phyloP scores from a whole-genome alignment of 2,888 invertebrate genomes.

The Fissipunctia ypsillon region DNA sequence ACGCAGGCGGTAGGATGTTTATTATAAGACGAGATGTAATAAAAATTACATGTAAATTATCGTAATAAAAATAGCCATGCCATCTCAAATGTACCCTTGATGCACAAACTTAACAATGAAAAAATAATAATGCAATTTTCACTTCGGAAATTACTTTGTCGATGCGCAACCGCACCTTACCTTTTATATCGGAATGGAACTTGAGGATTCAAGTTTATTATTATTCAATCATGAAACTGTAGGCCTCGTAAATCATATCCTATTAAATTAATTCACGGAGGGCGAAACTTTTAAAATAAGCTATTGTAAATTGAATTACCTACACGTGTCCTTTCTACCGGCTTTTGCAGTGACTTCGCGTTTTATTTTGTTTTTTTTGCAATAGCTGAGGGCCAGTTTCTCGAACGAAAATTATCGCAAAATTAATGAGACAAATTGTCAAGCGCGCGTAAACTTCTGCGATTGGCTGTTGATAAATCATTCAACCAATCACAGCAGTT shows the following conservation, averaged over 20 bases:
- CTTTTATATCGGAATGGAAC: slow-evolving; percentile 72
- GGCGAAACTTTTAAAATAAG: slow-evolving; percentile 63
- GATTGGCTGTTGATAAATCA: no score
- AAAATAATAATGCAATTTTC: slow-evolving; percentile 82
- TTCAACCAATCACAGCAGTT: no score
- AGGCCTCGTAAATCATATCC: slow-evolving; percentile 65
- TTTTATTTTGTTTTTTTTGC: slow-evolving; percentile 36
- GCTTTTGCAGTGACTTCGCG: slow-evolving; percentile 28
- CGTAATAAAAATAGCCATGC: slow-evolving; percentile 68
- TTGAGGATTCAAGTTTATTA: slow-evolving; percentile 66
- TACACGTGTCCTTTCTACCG: slow-evolving; percentile 43
- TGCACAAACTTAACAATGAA: slow-evolving; percentile 63
- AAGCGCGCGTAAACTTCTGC: no score
- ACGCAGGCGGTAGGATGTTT: slow-evolving; percentile 56
- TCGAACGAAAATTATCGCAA: no score
- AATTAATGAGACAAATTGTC: no score
- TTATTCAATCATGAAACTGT: slow-evolving; percentile 73
- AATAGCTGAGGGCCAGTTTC: no score
- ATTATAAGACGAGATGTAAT: slow-evolving; percentile 63
- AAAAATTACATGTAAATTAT: slow-evolving; percentile 67
- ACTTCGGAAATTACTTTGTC: slow-evolving; percentile 80
- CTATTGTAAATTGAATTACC: slow-evolving; percentile 69
- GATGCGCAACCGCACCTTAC: slow-evolving; percentile 76
- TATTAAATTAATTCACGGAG: slow-evolving; percentile 70
- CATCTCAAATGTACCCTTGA: slow-evolving; percentile 62